Percentiles rank a stretch among this genome's conserved stretches.
Conservation (phyloP, 2,797 vertebrate species). For the Kryptopterus vitreolus region DNA sequence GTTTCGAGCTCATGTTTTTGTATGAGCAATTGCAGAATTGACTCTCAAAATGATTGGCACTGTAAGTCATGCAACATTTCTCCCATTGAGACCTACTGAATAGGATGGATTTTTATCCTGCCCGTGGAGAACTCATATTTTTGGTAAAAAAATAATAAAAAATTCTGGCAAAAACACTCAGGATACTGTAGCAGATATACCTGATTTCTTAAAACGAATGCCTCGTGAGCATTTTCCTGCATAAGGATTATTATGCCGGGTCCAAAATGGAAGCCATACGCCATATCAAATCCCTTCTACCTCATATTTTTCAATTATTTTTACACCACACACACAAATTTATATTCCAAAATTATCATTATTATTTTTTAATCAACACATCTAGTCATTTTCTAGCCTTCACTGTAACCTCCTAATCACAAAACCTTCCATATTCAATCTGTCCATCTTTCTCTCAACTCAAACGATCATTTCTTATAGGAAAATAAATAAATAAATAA, state of each 20-base stretch:
- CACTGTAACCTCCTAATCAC: background rate
- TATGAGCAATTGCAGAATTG: conserved; percentile 31
- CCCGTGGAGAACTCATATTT: conserved; percentile 11
- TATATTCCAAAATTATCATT: background rate
- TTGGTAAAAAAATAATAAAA: background rate
- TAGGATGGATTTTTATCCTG: conserved; percentile 15
- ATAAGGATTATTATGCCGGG: background rate
- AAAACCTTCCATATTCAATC: background rate
- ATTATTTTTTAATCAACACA: too few species aligned
- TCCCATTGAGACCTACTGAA: conserved; percentile 26
- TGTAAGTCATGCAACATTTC: conserved; percentile 34
- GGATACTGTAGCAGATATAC: background rate
- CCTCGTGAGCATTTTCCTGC: background rate
- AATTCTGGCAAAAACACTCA: conserved; percentile 39
- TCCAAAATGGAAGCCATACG: background rate
- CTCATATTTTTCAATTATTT: too few species aligned
- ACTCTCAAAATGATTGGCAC: conserved; percentile 35
- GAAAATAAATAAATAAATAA: too few species aligned
- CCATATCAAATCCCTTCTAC: background rate
- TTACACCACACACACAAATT: background rate
- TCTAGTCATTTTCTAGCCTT: too few species aligned
- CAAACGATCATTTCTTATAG: background rate
- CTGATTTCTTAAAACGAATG: conserved; percentile 15
- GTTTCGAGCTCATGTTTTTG: conserved; percentile 25
- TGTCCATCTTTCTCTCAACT: background rate